phyloP scores from a whole-genome alignment of 2,113 vertebrate genomes.

The Dunckerocampus dactyliophorus region DNA sequence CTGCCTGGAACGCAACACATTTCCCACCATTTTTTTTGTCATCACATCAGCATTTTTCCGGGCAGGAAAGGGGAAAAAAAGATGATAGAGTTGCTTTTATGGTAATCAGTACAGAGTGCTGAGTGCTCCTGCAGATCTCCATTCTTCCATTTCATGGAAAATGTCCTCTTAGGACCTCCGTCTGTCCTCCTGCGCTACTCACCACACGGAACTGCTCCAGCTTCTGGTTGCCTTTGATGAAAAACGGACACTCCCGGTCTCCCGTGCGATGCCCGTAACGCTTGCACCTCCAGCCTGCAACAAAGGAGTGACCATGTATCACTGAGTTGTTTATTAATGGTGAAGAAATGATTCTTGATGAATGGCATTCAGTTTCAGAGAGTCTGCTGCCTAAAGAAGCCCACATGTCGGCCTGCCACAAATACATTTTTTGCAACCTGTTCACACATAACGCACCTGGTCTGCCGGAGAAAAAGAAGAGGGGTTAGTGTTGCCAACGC shows the following conservation, averaged over 20 bases:
- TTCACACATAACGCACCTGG: too few species aligned
- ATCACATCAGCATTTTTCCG: not conserved
- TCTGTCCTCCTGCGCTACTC: slow-evolving; percentile 51
- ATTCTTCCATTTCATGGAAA: too few species aligned
- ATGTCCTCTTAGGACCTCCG: too few species aligned
- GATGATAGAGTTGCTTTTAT: slow-evolving; percentile 54
- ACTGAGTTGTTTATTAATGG: not conserved
- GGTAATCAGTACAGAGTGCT: slow-evolving; percentile 52
- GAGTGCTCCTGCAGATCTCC: slow-evolving; percentile 4
- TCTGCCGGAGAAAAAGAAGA: too few species aligned
- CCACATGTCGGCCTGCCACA: too few species aligned
- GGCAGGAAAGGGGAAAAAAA: slow-evolving; percentile 32
- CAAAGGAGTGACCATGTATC: slow-evolving; percentile 5
- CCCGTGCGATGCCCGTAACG: slow-evolving; percentile 94
- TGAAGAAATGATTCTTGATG: not conserved
- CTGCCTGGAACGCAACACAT: slow-evolving; percentile 5
- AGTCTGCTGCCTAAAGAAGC: too few species aligned
- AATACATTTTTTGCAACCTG: too few species aligned
- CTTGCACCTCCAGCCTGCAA: slow-evolving; percentile 93
- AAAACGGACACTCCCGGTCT: slow-evolving; percentile 93
- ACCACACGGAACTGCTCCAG: slow-evolving; percentile 97
- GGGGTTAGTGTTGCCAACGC: too few species aligned
- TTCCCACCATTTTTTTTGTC: not conserved
- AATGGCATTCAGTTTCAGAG: too few species aligned
- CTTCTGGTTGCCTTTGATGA: slow-evolving; percentile 98